Base-by-base conservation (phyloP, 2,888 invertebrate species). In the Sarcophaga rosellei region DNA sequence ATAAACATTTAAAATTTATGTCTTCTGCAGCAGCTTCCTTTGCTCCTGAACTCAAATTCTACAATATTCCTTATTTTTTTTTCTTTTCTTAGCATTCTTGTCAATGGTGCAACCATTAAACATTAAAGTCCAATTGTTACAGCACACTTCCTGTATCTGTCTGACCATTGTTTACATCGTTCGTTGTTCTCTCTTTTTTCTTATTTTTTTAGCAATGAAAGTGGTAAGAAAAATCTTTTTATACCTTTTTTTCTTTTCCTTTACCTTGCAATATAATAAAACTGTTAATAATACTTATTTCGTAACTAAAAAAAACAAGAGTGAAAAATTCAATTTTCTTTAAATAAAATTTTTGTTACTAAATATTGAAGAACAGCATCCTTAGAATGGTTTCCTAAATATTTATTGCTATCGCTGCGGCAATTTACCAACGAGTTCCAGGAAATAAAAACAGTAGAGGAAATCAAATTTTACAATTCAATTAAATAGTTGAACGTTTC, bases 131-230 rank as follows among this genome's bases (percentile, higher is more conserved):
- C 74, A 74, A 84, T 84, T 84, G 74, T 79, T 81, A 69, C 81
- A 83, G 78, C 76, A 84, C 73, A 86, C 82, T 86, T 86, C 86
- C 86, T 84, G 86, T 78, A 69, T 78, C 53, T 25, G 53, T 35
- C 61, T 75, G 61, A 69, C 65, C 63, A 77, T 86, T 81, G 75
- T 77, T 72, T 15, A 35, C 35, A 35, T 10, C 35, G 10, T 35
- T 35, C 35, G 35, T 35, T 35, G 35, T 35, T 53, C 53, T 15
- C 3, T 53, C 1, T 1, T 53, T 53, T 53, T 53, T 53, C 17
- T 53, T 53, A 15, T 53, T 53, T 53, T 53, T 53, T 53, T 53
- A 15, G 12, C 17, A 17, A 53, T 53, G 17, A 53, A 15, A 17
- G 53, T 53, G 53, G 53, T 17, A 53, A 53, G 53, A 17, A 53